Evolutionary conservation across 2,888 invertebrate genomes (phyloP).

Genomic region (Hirtodrosophila alboralis): DNA sequence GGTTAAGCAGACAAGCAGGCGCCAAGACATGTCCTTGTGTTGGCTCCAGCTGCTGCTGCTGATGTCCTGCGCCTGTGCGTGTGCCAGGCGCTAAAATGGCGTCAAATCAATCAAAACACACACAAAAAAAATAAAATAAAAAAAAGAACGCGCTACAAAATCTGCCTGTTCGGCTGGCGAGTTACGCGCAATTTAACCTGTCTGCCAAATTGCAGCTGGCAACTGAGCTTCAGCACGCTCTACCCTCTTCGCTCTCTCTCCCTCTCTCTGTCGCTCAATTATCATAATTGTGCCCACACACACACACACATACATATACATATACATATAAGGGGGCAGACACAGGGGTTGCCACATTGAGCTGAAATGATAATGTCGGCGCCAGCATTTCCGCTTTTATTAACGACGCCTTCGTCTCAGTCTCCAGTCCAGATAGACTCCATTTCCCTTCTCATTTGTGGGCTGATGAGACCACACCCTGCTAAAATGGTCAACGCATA

Average conservation of each 20-base stretch:
- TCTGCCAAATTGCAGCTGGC: constrained; percentile 50
- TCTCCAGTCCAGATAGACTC: not conserved
- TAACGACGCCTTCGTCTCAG: constrained; percentile 51
- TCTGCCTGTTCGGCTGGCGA: constrained; percentile 41
- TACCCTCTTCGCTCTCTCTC: not conserved
- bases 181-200: constrained; percentile 77
- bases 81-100: constrained; percentile 42
- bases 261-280: constrained; percentile 55
- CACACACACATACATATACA: constrained; percentile 14
- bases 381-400: constrained; percentile 79
- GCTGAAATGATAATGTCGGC: constrained; percentile 77
- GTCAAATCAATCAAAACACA: constrained; percentile 59
- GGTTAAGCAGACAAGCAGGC: constrained; percentile 40
- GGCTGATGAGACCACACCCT: constrained; percentile 58
- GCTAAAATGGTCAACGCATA: not conserved
- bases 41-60: not conserved
- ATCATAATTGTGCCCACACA: constrained; percentile 67
- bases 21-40: constrained; percentile 45
- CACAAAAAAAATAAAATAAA: too few relatives aligned
- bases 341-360: constrained; percentile 11
- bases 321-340: too few relatives aligned
- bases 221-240: constrained; percentile 8
- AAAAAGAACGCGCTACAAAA: constrained; percentile 25
- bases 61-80: constrained; percentile 1
- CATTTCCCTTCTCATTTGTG: not conserved